phyloP scores from a whole-genome alignment of 2,113 vertebrate genomes.

The Malurus cyaneus region DNA sequence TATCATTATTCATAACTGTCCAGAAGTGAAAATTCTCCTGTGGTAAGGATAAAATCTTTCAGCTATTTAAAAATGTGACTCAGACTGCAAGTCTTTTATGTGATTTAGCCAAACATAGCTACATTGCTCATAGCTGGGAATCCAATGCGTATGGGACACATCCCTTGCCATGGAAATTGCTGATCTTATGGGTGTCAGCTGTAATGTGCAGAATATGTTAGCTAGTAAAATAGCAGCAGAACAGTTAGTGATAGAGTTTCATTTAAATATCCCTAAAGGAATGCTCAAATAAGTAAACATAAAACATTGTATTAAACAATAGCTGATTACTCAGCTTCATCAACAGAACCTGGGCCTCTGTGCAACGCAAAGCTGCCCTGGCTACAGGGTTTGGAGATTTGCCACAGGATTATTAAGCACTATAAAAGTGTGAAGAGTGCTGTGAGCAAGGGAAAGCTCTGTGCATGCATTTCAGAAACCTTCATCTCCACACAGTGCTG shows the following conservation, averaged over 20 bases:
- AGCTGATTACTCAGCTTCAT: neutral
- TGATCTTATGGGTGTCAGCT: neutral
- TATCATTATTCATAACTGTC: slow-evolving; percentile 20
- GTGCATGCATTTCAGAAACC: neutral
- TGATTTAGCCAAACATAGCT: neutral
- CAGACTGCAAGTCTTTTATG: neutral
- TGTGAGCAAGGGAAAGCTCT: neutral
- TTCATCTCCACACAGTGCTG: neutral
- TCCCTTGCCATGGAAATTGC: neutral
- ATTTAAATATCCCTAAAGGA: neutral
- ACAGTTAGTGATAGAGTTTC: neutral
- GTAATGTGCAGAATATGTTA: neutral
- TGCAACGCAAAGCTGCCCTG: neutral
- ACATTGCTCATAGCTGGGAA: slow-evolving; percentile 1
- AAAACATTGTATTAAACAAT: neutral
- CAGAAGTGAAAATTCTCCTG: slow-evolving; percentile 29
- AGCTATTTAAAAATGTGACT: slow-evolving; percentile 45
- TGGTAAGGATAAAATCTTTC: slow-evolving; percentile 18
- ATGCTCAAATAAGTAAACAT: neutral
- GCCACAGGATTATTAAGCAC: neutral
- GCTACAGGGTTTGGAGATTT: neutral
- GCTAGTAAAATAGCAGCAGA: neutral
- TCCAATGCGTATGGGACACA: neutral
- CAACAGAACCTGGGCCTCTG: neutral
- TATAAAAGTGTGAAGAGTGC: neutral